A percentile compares a stretch with the other conserved stretches of the same genome.
phyloP scores from a whole-genome alignment of 2,888 invertebrate genomes.

The Troides aeacus region DNA sequence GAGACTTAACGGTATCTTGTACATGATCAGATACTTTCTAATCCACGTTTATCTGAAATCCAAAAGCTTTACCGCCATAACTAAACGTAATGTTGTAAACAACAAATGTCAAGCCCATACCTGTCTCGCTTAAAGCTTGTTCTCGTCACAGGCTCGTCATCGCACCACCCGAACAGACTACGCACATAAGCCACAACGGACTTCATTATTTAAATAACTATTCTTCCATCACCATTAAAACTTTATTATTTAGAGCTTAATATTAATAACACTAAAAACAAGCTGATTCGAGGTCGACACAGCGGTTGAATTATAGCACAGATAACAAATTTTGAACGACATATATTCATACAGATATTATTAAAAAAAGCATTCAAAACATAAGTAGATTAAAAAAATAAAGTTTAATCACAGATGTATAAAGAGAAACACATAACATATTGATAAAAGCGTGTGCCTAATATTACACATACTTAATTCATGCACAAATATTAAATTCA shows the following conservation, averaged over 20 bases:
- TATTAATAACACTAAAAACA: conserved; percentile 32
- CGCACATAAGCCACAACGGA: conserved; percentile 69
- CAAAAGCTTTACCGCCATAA: conserved; percentile 75
- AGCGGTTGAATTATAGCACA: conserved; percentile 6
- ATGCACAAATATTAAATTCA: too few relatives aligned
- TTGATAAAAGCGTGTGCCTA: too few relatives aligned
- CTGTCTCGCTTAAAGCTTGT: conserved; percentile 74
- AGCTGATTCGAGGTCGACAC: conserved; percentile 19
- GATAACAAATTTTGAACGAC: not conserved
- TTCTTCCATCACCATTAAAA: conserved; percentile 61
- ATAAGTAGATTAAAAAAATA: not conserved
- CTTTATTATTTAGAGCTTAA: conserved; percentile 29
- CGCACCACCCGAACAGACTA: conserved; percentile 61
- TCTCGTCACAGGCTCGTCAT: conserved; percentile 50
- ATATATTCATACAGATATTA: not conserved
- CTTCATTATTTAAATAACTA: conserved; percentile 63
- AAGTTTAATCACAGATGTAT: not conserved
- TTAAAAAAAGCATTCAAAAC: not conserved
- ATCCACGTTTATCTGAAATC: conserved; percentile 40
- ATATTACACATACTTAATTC: too few relatives aligned
- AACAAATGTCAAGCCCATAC: conserved; percentile 65
- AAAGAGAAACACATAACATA: not conserved
- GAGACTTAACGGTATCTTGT: conserved; percentile 58
- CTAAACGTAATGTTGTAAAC: conserved; percentile 66
- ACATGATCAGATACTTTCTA: conserved; percentile 46